phyloP scores from a whole-genome alignment of 2,113 vertebrate species.

The Pterocles burchelli region DNA sequence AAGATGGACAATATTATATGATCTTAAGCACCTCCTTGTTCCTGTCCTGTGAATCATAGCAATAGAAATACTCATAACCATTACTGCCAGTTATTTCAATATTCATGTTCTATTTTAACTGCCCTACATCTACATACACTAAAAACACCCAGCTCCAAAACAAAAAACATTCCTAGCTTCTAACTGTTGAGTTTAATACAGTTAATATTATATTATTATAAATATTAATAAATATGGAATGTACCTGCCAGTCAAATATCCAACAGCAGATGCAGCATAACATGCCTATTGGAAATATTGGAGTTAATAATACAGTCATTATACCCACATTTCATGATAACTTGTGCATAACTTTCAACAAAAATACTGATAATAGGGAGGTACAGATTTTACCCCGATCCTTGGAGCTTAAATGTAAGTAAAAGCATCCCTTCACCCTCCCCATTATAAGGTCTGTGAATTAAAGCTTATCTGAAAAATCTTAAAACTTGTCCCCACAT shows the following conservation, averaged over 20 bases:
- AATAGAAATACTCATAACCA: not conserved
- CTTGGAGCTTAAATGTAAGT: not conserved
- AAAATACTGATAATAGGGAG: not conserved
- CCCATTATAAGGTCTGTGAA: not conserved
- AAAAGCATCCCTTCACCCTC: not conserved
- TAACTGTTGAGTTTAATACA: not conserved
- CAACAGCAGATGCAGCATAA: slow-evolving; percentile 93
- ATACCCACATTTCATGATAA: not conserved
- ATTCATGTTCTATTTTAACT: not conserved
- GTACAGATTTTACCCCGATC: not conserved
- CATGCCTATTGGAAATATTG: slow-evolving; percentile 81
- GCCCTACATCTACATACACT: not conserved
- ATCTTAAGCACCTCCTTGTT: not conserved
- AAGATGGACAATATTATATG: not conserved
- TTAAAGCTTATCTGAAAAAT: not conserved
- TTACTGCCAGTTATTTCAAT: not conserved
- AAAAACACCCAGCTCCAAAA: not conserved
- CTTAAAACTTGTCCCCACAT: not conserved
- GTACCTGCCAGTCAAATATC: slow-evolving; percentile 94
- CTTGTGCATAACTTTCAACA: not conserved
- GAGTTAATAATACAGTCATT: not conserved
- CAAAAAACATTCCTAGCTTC: not conserved
- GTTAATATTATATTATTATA: not conserved
- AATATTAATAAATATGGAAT: not conserved
- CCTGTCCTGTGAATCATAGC: not conserved